A percentile compares a stretch with the other conserved stretches of the same genome.
These are phyloP conservation scores for Pagetopsis macropterus DNA, from an alignment of 2,797 vertebrate species.

Conservation along the genomic window DNA sequence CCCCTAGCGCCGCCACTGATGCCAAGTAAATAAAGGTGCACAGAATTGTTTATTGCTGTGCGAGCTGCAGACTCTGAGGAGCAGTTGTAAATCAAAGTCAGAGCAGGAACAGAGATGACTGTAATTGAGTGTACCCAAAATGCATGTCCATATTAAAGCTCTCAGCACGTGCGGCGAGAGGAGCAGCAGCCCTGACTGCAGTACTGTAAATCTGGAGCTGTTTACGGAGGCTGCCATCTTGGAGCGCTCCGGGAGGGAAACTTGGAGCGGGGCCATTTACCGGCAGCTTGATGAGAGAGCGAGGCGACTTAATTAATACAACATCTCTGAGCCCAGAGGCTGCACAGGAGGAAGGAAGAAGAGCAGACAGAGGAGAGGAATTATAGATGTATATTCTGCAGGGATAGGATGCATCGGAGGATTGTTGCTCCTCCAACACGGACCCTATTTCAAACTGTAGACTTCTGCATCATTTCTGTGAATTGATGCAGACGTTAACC, in stretches of 20 bases:
- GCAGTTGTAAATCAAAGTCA: conserved; percentile 69
- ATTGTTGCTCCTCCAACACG: background rate
- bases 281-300: conserved; percentile 81
- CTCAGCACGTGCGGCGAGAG: conserved; percentile 30
- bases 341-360: conserved; percentile 58
- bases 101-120: conserved; percentile 50
- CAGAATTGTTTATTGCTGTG: conserved; percentile 69
- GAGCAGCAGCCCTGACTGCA: conserved; percentile 66
- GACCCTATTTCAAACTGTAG: background rate
- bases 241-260: conserved; percentile 71
- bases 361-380: conserved; percentile 44
- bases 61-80: conserved; percentile 69
- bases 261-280: conserved; percentile 78
- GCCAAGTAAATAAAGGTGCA: conserved; percentile 52
- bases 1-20: too few relatives aligned
- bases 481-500: background rate
- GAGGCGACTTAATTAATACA: conserved; percentile 84
- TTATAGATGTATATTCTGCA: conserved; percentile 1
- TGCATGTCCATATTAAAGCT: conserved; percentile 68
- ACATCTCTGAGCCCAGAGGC: conserved; percentile 73
- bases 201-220: conserved; percentile 74
- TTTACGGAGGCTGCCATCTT: conserved; percentile 80
- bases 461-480: background rate
- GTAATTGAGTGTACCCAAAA: conserved; percentile 46
- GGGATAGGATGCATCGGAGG: too few relatives aligned